Evolutionary conservation across 2,113 vertebrate genomes (phyloP).

Genomic region (Gallinago jamesoni): DNA sequence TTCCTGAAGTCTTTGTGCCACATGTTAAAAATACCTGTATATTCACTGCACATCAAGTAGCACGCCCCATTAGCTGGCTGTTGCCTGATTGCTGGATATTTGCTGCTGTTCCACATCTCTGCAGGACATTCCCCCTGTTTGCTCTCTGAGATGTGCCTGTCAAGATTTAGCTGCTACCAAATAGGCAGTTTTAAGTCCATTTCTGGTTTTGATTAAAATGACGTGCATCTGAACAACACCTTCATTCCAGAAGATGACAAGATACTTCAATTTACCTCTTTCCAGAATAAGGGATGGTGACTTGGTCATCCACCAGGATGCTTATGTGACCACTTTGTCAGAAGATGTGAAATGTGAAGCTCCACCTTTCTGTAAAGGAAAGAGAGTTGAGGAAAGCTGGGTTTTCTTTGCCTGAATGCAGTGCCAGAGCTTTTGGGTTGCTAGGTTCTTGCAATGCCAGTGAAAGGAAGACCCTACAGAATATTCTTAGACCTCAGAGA

Average conservation of each 20-base stretch:
- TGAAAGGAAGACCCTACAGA: neutral
- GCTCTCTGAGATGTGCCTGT: neutral
- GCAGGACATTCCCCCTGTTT: neutral
- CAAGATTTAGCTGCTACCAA: neutral
- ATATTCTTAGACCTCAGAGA: neutral
- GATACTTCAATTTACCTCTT: neutral
- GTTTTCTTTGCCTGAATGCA: neutral
- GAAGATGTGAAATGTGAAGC: neutral
- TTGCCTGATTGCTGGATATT: neutral
- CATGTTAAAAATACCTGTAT: neutral
- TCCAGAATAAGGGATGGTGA: neutral
- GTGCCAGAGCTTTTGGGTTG: neutral
- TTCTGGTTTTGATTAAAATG: neutral
- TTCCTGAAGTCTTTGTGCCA: neutral
- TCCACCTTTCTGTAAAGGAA: neutral
- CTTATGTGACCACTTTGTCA: neutral
- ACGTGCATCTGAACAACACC: neutral
- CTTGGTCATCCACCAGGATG: neutral
- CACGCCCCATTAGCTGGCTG: neutral
- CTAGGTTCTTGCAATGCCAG: neutral
- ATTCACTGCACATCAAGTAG: neutral
- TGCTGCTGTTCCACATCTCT: neutral
- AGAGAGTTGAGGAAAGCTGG: neutral
- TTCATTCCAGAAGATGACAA: neutral
- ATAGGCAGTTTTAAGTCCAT: neutral